phyloP scores from a whole-genome alignment of 1,140 invertebrate genomes.

The Octopus bimaculoides region DNA sequence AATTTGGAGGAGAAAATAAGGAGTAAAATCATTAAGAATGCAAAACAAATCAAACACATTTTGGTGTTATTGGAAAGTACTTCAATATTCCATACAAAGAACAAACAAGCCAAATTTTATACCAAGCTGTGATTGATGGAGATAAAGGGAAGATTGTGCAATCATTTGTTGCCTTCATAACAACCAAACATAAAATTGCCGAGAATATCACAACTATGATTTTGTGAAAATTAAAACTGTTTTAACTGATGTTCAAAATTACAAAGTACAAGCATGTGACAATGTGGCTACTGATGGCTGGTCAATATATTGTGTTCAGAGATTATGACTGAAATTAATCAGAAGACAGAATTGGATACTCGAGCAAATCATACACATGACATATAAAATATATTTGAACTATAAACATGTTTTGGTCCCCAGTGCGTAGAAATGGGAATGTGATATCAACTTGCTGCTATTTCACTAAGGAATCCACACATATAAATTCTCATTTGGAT shows the following conservation, averaged over 20 bases:
- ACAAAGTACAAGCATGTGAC: neutral
- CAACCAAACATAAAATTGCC: neutral
- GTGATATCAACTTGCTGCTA: no score
- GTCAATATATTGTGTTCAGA: conserved; percentile 7
- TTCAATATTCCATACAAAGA: conserved; percentile 5
- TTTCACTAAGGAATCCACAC: no score
- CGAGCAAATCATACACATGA: neutral
- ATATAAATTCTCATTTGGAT: no score
- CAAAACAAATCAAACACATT: neutral
- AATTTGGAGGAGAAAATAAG: neutral
- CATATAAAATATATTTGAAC: no score
- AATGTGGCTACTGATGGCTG: neutral
- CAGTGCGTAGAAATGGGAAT: no score
- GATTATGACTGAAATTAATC: neutral
- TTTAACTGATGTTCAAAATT: neutral
- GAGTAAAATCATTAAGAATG: neutral
- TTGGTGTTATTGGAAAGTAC: neutral
- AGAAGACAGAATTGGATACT: neutral
- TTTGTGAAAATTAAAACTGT: neutral
- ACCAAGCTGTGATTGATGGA: conserved; percentile 3
- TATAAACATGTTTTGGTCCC: no score
- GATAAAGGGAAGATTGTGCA: neutral
- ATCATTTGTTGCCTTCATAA: neutral
- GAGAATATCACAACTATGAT: conserved; percentile 2
- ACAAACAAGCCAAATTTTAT: conserved; percentile 5